phyloP scores from a whole-genome alignment of 1,140 invertebrate genomes.

The Aphidius gifuensis region DNA sequence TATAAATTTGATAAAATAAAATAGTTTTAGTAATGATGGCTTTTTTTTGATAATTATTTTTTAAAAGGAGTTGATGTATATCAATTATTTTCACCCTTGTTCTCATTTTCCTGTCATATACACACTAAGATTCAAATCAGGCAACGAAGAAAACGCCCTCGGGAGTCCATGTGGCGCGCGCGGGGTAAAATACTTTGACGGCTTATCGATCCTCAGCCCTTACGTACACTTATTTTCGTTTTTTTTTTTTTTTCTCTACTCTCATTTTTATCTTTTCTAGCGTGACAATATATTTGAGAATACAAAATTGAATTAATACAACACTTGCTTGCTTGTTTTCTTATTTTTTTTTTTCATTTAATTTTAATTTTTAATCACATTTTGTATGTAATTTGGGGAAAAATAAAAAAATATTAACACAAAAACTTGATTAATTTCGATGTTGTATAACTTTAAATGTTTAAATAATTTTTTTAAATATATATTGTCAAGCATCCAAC shows the following conservation, averaged over 20 bases:
- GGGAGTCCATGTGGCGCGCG: too few species aligned
- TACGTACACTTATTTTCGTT: not conserved
- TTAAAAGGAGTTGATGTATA: too few species aligned
- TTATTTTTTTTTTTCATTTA: not conserved
- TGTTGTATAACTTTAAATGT: not conserved
- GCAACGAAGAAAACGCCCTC: too few species aligned
- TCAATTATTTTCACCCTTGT: too few species aligned
- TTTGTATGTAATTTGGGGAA: too few species aligned
- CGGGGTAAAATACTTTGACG: not conserved
- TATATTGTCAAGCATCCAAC: not conserved
- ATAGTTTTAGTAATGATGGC: too few species aligned
- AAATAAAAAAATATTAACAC: too few species aligned
- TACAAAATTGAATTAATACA: constrained; percentile 2
- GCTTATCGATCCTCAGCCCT: constrained; percentile 4
- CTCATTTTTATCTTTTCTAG: not conserved
- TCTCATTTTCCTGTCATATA: too few species aligned
- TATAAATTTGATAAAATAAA: too few species aligned
- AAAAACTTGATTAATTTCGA: too few species aligned
- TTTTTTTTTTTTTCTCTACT: not conserved
- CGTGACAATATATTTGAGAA: not conserved
- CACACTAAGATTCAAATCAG: too few species aligned
- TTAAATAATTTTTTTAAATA: not conserved
- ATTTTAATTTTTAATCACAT: not conserved
- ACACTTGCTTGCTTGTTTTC: not conserved
- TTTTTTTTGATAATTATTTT: too few species aligned